phyloP scores from a whole-genome alignment of 2,888 invertebrate genomes.

The Phytoseiulus persimilis region DNA sequence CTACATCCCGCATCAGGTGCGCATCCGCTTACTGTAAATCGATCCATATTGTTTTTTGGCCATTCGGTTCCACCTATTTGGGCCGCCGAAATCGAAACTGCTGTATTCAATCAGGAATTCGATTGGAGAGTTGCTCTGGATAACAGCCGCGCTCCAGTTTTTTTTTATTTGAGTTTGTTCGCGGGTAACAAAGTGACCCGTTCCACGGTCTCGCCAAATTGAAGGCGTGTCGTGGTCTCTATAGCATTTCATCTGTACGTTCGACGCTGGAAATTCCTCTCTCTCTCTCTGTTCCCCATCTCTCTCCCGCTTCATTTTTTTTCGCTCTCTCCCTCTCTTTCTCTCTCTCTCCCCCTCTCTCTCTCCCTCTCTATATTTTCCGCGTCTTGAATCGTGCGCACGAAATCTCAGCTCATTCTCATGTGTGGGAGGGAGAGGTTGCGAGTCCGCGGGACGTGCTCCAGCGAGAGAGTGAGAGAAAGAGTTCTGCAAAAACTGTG shows the following conservation, averaged over 20 bases:
- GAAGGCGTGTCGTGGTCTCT: not conserved
- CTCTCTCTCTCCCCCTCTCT: too few species aligned
- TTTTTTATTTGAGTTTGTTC: not conserved
- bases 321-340: too few species aligned
- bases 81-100: too few species aligned
- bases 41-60: not conserved
- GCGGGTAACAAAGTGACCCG: not conserved
- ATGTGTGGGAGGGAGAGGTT: not conserved
- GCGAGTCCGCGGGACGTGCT: not conserved
- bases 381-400: too few species aligned
- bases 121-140: not conserved
- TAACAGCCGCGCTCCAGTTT: not conserved
- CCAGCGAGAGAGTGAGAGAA: not conserved
- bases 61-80: too few species aligned
- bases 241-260: not conserved
- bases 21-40: not conserved
- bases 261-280: too few species aligned
- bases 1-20: not conserved
- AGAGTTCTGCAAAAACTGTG: not conserved
- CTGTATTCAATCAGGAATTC: not conserved
- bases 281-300: too few species aligned
- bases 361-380: too few species aligned
- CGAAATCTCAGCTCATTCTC: not conserved
- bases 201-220: not conserved
- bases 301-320: too few species aligned